Percentiles rank a stretch among this genome's conserved stretches.
Evolutionary conservation across 1,140 invertebrate genomes (phyloP).

Genomic region (Apis laboriosa): DNA sequence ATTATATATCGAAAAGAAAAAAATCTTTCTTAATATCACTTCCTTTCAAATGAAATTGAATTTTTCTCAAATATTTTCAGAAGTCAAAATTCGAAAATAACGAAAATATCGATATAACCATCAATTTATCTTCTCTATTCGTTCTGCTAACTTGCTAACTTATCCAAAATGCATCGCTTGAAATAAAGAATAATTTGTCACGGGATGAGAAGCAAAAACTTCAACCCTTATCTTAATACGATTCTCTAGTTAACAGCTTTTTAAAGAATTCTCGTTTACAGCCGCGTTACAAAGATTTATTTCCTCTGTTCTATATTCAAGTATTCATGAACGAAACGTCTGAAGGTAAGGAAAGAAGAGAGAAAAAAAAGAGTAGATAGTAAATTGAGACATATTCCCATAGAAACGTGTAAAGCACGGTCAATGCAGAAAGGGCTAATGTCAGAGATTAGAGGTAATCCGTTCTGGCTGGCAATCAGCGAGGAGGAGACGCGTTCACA

Average conservation of each 20-base stretch:
- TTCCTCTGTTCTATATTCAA: constrained; percentile 47
- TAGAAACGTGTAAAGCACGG: constrained; percentile 57
- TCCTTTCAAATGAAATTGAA: no score
- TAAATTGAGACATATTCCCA: constrained; percentile 63
- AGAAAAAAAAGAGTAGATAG: constrained; percentile 44
- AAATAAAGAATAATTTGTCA: background rate
- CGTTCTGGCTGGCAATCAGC: constrained; percentile 61
- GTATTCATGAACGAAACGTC: constrained; percentile 41
- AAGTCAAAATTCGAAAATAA: no score
- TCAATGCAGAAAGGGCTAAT: constrained; percentile 59
- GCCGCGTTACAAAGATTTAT: constrained; percentile 52
- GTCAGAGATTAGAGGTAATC: constrained; percentile 68
- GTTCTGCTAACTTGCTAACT: no score
- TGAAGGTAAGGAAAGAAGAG: background rate
- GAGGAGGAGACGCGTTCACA: constrained; percentile 53
- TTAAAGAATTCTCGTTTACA: constrained; percentile 34
- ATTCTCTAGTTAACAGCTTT: constrained; percentile 53
- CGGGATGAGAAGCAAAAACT: background rate
- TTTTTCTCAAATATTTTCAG: no score
- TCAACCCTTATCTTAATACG: constrained; percentile 16
- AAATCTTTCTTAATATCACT: no score
- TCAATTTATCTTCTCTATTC: background rate
- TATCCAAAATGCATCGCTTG: background rate
- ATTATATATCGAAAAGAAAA: no score
- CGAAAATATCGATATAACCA: background rate